Base-by-base conservation (phyloP, 37 sponge, comb jelly and placozoan species). In the Ianthella basta region DNA sequence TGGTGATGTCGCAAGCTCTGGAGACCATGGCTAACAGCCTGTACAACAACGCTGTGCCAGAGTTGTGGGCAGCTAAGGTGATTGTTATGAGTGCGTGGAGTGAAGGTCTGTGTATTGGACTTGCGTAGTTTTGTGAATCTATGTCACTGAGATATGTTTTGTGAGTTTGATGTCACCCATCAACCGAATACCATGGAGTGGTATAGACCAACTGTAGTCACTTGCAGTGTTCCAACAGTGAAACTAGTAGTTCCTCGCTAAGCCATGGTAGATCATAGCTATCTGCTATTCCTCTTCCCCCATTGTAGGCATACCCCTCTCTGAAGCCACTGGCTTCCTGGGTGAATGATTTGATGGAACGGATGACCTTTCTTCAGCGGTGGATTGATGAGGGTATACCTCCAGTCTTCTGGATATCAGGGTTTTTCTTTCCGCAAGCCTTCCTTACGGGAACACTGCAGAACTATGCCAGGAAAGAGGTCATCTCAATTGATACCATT, bases 351-450 rank as follows among this genome's bases (percentile, higher is more conserved):
- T 90, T 98, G 34, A 84, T 95, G 55, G 91, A 79, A 54, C 72
- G 96, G 60, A 90, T 94, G 65, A 59, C 88, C 70, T 98, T 96
- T 85, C 94, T 98, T 59, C 85, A 87, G 77, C 68, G 81, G 37
- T 98, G 98, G 98, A 92, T 98, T 63, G 87, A 91, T 55, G 50
- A 91, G 36, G 97, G 97, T 3, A 94, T 93, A 27, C 97, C 96
- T 27, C 64, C 89, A 50, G 91, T 88, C 55, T 91, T 94, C 84
- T 96, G 99, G 99, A 96, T 98, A 54, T 96, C 96, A 54, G 99
- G 99, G 2, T 98, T 98, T 85, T 98, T 96, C 89, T 98, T 98
- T 83, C 96, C 99, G 0, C 99, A 98, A 88, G 96, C 99, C 36
- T 98, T 98, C 86, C 74, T 98, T 18, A 98, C 99, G 25, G 96